Percentiles rank a stretch among this genome's conserved stretches.
Evolutionary conservation across 2,888 invertebrate species (phyloP).

Genomic region (Pseudococcus viburni): DNA sequence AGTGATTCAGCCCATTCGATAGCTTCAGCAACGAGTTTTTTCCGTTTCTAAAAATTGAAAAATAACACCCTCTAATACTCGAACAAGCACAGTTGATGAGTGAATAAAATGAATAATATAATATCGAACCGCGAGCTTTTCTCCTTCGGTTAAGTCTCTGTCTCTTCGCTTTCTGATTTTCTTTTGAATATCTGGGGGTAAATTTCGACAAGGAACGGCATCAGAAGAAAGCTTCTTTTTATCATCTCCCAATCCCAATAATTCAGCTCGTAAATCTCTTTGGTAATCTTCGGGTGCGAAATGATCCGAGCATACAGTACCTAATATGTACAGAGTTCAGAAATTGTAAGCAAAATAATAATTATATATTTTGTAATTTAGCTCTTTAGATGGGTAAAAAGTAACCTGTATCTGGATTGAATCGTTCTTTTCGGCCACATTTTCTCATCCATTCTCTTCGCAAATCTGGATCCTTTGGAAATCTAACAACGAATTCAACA

Average conservation of each 20-base stretch:
- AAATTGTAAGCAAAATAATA: neutral
- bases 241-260: constrained; percentile 16
- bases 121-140: constrained; percentile 8
- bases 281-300: constrained; percentile 36
- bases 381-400: neutral
- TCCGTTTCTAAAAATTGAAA: neutral
- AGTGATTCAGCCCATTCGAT: constrained; percentile 31
- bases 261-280: constrained; percentile 56
- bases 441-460: constrained; percentile 18
- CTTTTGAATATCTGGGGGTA: constrained; percentile 12
- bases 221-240: constrained; percentile 45
- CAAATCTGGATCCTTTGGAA: constrained; percentile 42
- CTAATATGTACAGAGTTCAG: neutral
- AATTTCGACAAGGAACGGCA: constrained; percentile 7
- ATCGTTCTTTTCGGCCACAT: constrained; percentile 36
- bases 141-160: neutral
- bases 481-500: neutral
- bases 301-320: constrained; percentile 29
- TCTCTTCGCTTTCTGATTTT: constrained; percentile 7
- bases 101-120: neutral
- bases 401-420: constrained; percentile 30
- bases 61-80: neutral
- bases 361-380: no score
- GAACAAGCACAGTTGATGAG: neutral
- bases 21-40: constrained; percentile 1